Base-by-base conservation (phyloP, 92 coral and sea anemone genomes). In the Phenganax marumi region DNA sequence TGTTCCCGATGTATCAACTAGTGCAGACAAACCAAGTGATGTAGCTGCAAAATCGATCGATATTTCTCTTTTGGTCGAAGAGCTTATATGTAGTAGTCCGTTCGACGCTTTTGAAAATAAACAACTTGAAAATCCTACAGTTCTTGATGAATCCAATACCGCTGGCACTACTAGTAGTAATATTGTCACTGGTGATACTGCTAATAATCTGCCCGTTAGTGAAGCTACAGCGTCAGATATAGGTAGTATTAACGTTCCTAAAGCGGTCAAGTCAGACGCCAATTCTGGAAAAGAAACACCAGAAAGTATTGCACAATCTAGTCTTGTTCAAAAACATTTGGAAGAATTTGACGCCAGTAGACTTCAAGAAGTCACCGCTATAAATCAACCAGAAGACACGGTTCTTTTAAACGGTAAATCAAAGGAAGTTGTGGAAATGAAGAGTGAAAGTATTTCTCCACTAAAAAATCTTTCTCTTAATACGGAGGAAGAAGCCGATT, bases 31-130 rank as follows among this genome's bases (percentile, higher is more conserved):
- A 56, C n/a, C n/a, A 56, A 56, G 7, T 56, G 63, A 56, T 21
- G 63, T 14, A 14, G 22, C n/a, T 14, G 63, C 55, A 50, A 22
- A 72, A 52, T 25, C 24, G 47, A 72, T 72, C n/a, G 83, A 78
- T 24, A 54, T 78, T 61, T 78, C 83, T 19, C 60, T 72, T 17
- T 78, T 78, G 26, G 83, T 78, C 16, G 25, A 63, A 13, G 83
- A 78, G 60, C 81, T 76, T 76, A 54, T 76, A 12, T 76, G 0
- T 12, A 56, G 52, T 68, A 76, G 50, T 54, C 21, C 68, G 12
- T 26, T 76, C 13, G 50, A 54, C 43, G 43, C 5, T 18, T 10
- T 62, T 39, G 50, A 57, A 17, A 62, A 76, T 11, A 74, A 74
- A 26, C 17, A 54, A 16, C 26, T 56, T 16, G 81, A 76, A 22